Base-by-base conservation (phyloP, 2,797 vertebrate genomes). In the Xyrichtys novacula region DNA sequence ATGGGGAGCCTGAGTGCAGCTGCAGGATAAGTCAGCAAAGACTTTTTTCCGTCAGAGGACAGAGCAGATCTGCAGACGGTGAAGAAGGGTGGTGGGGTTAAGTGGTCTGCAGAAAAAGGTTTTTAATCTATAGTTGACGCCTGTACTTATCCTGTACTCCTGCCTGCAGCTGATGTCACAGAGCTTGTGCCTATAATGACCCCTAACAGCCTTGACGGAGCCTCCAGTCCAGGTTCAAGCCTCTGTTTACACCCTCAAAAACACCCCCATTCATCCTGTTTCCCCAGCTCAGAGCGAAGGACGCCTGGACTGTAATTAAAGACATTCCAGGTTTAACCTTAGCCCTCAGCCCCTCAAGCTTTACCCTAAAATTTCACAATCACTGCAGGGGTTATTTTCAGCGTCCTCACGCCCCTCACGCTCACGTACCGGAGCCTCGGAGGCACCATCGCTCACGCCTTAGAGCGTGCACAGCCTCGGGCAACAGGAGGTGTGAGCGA, bases 291-390 rank as follows among this genome's bases (percentile, higher is more conserved):
- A 42, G 50, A 79, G 78, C 43, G 52, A 22, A 78, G 71, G 78
- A 87, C 17, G 52, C 72, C 72, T 46, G 48, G 79, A 81, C 90
- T 89, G 60, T 91, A 92, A 94, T 93, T 92, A 93, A 89, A 87
- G 78, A 54, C 91, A 93, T 93, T 94, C 92, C 91, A 88, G 82
- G 40, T 83, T 83, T 89, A 88, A 92, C 90, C 90, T 92, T 91
- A 80, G 83, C 71, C 76, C 79, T 71, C 66, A 43, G 78, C 78
- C 84, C 83, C 83, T 65, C 10, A 78, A 76, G 73, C 84, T 78
- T 86, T 74, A 85, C 88, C 84, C 87, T 66, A 72, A 76, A 85
- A 84, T 88, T 90, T 88, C 76, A 66, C 73, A 84, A 71, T 76
- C 76, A 81, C 88, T 85, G 78, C 64, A 69, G 81, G 81, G 80